These are phyloP conservation scores for Bombycilla garrulus DNA, from an alignment of 2,113 vertebrate genomes.

Conservation along the genomic window DNA sequence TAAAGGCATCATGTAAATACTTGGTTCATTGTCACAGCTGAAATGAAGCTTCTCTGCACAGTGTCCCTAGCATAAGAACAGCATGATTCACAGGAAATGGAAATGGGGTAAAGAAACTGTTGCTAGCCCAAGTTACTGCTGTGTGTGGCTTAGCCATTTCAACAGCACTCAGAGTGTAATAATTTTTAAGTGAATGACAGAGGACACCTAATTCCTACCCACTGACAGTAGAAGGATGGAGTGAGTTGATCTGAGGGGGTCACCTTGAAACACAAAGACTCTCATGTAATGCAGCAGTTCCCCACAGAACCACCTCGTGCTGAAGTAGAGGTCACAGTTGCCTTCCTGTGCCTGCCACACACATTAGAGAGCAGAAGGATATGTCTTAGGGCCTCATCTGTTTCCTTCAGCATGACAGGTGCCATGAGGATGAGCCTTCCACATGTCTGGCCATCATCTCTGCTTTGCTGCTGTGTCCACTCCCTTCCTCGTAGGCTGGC, in stretches of 20 bases:
- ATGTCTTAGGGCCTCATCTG: background rate
- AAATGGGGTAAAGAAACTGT: background rate
- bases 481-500: background rate
- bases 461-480: background rate
- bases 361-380: background rate
- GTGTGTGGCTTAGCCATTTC: background rate
- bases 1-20: background rate
- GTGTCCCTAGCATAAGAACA: background rate
- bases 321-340: background rate
- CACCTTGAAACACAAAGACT: background rate
- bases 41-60: background rate
- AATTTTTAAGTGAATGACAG: background rate
- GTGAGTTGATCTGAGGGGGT: background rate
- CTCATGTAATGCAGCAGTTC: accelerated
- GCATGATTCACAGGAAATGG: background rate
- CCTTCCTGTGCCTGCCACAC: background rate
- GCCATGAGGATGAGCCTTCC: background rate
- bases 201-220: background rate
- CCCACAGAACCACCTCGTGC: accelerated
- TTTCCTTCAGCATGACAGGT: background rate
- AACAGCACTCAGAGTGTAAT: background rate
- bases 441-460: accelerated
- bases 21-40: background rate
- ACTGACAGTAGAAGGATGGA: background rate
- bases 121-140: background rate